Evolutionary conservation across 2,888 invertebrate genomes (phyloP), one percentile per base, ranked within the genome.

Genomic region (Ypsolopha scabrella): DNA sequence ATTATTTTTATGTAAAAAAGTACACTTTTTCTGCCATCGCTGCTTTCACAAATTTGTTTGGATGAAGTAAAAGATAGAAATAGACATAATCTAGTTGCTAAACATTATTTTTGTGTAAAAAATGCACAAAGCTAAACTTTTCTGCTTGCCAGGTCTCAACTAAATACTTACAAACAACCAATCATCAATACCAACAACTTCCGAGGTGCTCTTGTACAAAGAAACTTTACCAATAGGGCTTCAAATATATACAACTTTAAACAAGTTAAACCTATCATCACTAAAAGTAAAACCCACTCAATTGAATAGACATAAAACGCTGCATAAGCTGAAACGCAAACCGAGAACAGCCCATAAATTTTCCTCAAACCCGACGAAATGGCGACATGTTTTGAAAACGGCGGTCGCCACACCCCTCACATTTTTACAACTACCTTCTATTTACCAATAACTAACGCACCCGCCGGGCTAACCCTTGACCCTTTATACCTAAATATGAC

Each of bases 401-500:
- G 54, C 55, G 55, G 64, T 73, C 68, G 80, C 80, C 85, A 85
- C 85, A 81, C 85, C 85, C 81, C 68, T 61, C 51, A 56, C 57
- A 62, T 65, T 58, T 59, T 60, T 63, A 59, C 69, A 67, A 10
- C 44, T 68, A 63, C 69, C 68, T 65, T 62, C 76, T 81, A 83
- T 85, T 85, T 82, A 85, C 81, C 75, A 65, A 65, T 71, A 70
- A 77, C 82, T 39, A 13, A 44, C 37, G 45, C 53, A 34, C 49
- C 33, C 7, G 11, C 78, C 75, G 66, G 54, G 63, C 71, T 81
- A 80, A 81, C 82, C 83, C 80, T 67, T 83, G 70, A 83, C 80
- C 83, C 75, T 54, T 11, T 74, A 71, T 81, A 77, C 83, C 85
- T 80, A 86, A 86, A 85, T 83, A 82, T 86, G 82, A 86, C 85